phyloP scores from a whole-genome alignment of 1,140 invertebrate genomes.

The Drosophila persimilis region DNA sequence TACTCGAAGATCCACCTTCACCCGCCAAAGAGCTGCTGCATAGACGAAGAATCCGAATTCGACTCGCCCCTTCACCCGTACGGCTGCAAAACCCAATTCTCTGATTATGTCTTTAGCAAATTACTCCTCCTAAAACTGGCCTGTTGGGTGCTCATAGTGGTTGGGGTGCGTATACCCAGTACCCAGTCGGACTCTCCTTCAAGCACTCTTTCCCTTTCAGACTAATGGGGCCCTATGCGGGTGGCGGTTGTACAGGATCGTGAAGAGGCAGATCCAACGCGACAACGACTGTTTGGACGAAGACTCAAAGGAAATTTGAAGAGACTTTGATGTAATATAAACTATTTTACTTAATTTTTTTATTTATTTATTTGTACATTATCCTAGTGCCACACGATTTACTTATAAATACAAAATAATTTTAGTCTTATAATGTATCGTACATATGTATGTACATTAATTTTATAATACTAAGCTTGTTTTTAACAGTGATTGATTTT shows the following conservation, averaged over 20 bases:
- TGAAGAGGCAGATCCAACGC: slow-evolving; percentile 71
- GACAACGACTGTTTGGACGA: slow-evolving; percentile 70
- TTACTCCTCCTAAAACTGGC: slow-evolving; percentile 70
- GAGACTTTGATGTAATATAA: too few relatives aligned
- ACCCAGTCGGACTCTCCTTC: too few relatives aligned
- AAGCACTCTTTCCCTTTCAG: slow-evolving; percentile 28
- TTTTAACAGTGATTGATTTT: too few relatives aligned
- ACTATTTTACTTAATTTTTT: too few relatives aligned
- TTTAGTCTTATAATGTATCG: too few relatives aligned
- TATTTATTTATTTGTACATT: too few relatives aligned
- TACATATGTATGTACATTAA: too few relatives aligned
- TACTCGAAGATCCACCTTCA: slow-evolving; percentile 60
- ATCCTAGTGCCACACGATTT: too few relatives aligned
- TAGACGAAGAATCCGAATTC: slow-evolving; percentile 45
- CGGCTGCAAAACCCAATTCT: slow-evolving; percentile 69
- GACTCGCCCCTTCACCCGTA: slow-evolving; percentile 32
- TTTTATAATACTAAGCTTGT: too few relatives aligned
- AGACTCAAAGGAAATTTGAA: too few relatives aligned
- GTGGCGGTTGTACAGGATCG: slow-evolving; percentile 66
- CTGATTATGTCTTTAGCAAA: slow-evolving; percentile 66
- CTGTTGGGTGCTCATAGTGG: slow-evolving; percentile 64
- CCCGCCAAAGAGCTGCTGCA: slow-evolving; percentile 64
- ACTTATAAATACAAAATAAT: too few relatives aligned
- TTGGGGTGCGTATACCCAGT: slow-evolving; percentile 50
- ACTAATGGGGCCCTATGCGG: slow-evolving; percentile 59